These are phyloP conservation scores for Psophia crepitans DNA, from an alignment of 2,113 vertebrate genomes.

Conservation along the genomic window DNA sequence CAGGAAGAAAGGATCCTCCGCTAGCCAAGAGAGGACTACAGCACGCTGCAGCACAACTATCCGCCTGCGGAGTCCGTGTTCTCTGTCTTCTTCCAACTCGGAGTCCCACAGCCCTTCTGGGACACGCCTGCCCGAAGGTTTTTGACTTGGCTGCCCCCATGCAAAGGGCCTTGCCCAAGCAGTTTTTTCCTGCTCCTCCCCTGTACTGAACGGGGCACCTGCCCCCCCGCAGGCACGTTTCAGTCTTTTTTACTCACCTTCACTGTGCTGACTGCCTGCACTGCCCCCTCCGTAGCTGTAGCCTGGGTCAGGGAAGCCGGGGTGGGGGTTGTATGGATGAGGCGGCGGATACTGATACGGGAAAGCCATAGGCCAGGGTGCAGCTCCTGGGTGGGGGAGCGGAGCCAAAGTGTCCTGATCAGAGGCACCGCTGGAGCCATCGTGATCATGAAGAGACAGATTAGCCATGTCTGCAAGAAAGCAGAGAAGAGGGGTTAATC, in stretches of 20 bases:
- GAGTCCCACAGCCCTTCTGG: fast-evolving
- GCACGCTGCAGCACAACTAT: neutral
- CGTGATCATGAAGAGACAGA: constrained; percentile 86
- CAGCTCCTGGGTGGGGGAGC: constrained; percentile 89
- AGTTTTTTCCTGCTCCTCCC: neutral
- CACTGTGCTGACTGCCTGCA: constrained; percentile 86
- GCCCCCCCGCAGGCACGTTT: neutral
- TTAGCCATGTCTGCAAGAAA: constrained; percentile 83
- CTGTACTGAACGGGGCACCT: neutral
- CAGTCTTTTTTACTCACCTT: constrained; percentile 76
- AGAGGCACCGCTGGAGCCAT: constrained; percentile 88
- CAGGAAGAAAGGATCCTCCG: neutral
- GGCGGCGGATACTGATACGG: constrained; percentile 88
- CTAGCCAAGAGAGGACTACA: neutral
- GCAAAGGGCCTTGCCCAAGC: neutral
- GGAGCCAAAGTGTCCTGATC: constrained; percentile 90
- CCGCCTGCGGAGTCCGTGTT: neutral
- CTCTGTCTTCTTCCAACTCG: neutral
- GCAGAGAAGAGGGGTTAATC: neutral
- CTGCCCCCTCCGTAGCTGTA: constrained; percentile 82
- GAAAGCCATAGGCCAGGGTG: constrained; percentile 93
- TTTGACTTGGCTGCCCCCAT: neutral
- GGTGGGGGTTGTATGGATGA: constrained; percentile 88
- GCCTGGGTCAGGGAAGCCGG: constrained; percentile 80
- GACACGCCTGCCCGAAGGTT: neutral